Evolutionary conservation across 2,888 invertebrate species (phyloP), one percentile per base, ranked within the genome.

Genomic region (Kuschelorhynchus macadamiae): DNA sequence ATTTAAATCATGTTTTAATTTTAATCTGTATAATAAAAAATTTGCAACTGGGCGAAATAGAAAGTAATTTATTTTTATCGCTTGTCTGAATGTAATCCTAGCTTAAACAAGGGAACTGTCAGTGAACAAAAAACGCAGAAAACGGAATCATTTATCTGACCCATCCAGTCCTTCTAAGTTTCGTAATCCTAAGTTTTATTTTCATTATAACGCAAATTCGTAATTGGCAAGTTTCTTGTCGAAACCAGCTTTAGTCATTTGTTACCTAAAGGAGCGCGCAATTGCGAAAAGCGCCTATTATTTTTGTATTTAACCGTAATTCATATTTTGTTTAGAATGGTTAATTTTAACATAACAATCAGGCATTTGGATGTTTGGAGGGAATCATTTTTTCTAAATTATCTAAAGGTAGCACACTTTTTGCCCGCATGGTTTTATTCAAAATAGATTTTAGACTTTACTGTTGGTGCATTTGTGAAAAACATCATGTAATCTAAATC

Each of bases 61-160:
- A 30, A 50, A 50, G 30, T 50, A 50, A 50, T 50, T 32, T 50
- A 50, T 50, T 50, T 50, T 50, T 33, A 30, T 33, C 50, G 33
- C 50, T 32, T 32, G 16, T 33, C 50, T 33, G 50, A 32, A 14
- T 50, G 16, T 50, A 50, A 50, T 50, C 32, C 50, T 14, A 33
- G 32, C 16, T 16, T 50, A 30, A n/a, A n/a, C 20, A 1, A 12
- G 21, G 47, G 21, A 47, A 9, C 36, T 11, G 14, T 50, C 12
- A 16, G 17, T 7, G 16, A 14, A 32, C 14, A 32, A 50, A 32
- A 50, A 50, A 32, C 25, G 3, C 4, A 12, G 12, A 7, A 3
- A 8, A 2, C 36, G 32, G 33, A 33, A 50, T 50, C 50, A 50
- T 50, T 50, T 50, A 50, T 50, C 33, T 50, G 50, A 50, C 50